Evolutionary conservation across 2,888 invertebrate species (phyloP).

Genomic region (Synergus japonicus): DNA sequence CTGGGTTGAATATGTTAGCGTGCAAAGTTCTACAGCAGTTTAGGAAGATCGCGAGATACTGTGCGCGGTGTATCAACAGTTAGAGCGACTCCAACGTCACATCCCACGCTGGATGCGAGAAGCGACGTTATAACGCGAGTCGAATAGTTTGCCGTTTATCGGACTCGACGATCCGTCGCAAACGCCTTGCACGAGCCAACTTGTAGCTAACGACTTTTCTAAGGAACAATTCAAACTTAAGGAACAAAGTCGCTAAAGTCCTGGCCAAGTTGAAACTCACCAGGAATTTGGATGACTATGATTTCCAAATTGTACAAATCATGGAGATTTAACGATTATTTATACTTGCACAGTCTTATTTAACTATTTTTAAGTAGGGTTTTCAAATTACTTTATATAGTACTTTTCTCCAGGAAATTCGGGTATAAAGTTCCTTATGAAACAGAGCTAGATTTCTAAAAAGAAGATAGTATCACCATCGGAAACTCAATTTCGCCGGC

Average conservation of each 20-base stretch:
- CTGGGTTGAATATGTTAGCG: conserved; percentile 35
- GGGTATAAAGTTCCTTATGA: background rate
- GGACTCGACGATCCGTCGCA: conserved; percentile 23
- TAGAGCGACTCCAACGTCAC: conserved; percentile 23
- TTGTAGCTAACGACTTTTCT: conserved; percentile 36
- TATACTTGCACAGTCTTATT: no score
- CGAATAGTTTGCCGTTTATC: conserved; percentile 39
- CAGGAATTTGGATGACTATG: conserved; percentile 20
- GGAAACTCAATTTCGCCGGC: conserved; percentile 40
- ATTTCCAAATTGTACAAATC: background rate
- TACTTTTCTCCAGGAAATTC: background rate
- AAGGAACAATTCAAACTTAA: conserved; percentile 29
- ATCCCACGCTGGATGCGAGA: background rate
- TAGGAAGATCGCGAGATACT: conserved; percentile 16
- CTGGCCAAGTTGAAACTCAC: background rate
- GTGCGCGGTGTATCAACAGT: conserved; percentile 21
- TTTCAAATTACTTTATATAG: no score
- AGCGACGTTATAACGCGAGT: conserved; percentile 28
- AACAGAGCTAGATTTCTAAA: background rate
- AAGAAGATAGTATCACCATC: background rate
- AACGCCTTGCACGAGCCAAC: conserved; percentile 8
- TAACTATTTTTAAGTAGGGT: no score
- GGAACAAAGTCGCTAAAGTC: conserved; percentile 33
- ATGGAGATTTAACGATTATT: background rate
- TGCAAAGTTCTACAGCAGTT: conserved; percentile 24